phyloP scores from a whole-genome alignment of 2,113 vertebrate genomes.

The Oceanites oceanicus region DNA sequence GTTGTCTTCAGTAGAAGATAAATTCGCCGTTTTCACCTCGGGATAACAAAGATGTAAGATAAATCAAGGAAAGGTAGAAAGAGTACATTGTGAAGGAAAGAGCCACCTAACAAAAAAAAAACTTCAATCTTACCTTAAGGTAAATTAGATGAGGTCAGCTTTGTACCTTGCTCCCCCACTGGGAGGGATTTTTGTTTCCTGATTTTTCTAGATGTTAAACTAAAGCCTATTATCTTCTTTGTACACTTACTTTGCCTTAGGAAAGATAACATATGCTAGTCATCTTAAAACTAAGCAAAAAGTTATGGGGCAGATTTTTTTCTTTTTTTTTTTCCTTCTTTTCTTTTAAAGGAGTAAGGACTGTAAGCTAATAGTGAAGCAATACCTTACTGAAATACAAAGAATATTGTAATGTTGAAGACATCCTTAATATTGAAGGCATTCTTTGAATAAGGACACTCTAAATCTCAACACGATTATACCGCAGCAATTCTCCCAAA shows the following conservation, averaged over 20 bases:
- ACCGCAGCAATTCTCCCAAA: not conserved
- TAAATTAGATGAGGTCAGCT: constrained; percentile 63
- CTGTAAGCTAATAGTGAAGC: not conserved
- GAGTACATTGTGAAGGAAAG: constrained; percentile 1
- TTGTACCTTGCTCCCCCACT: constrained; percentile 36
- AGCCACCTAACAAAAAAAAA: constrained; percentile 18
- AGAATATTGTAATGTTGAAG: not conserved
- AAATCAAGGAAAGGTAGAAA: constrained; percentile 55
- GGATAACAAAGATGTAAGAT: constrained; percentile 47
- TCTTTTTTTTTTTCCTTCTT: not conserved
- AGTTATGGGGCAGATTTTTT: not conserved
- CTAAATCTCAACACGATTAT: not conserved
- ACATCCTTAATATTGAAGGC: not conserved
- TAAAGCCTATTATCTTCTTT: constrained; percentile 35
- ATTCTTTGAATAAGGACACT: not conserved
- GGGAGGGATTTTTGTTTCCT: constrained; percentile 56
- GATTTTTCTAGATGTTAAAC: constrained; percentile 40
- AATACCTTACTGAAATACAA: not conserved
- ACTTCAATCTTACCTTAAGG: constrained; percentile 19
- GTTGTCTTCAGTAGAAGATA: constrained; percentile 40
- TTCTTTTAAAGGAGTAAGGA: not conserved
- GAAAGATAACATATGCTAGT: constrained; percentile 2
- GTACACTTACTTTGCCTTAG: constrained; percentile 43
- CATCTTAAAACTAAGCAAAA: constrained; percentile 1
- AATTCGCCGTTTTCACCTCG: not conserved